Percentiles rank a stretch among this genome's conserved stretches.
Conservation (phyloP, 2,797 vertebrate genomes). For the Prionace glauca region DNA sequence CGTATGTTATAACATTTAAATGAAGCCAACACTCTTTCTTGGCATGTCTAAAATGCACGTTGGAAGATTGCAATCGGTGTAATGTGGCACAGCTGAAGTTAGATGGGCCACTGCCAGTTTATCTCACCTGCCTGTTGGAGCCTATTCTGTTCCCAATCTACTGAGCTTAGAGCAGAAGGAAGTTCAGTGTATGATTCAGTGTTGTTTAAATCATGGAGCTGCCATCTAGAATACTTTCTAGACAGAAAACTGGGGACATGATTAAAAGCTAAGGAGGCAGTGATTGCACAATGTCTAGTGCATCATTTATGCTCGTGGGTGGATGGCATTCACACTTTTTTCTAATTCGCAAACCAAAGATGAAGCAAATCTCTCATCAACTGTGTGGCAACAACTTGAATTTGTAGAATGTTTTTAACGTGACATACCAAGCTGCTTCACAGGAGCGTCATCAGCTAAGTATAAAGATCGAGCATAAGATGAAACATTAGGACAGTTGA, state of each 20-base stretch:
- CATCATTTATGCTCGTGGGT: background rate
- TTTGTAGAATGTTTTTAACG: background rate
- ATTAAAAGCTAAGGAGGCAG: background rate
- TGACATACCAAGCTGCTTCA: background rate
- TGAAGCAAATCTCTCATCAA: background rate
- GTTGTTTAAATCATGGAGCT: background rate
- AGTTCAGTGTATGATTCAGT: background rate
- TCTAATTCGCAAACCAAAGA: background rate
- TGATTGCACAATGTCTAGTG: background rate
- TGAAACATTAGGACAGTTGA: background rate
- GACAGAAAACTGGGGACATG: background rate
- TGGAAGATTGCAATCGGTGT: background rate
- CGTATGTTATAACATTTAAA: background rate
- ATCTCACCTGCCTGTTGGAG: background rate
- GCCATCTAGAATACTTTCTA: background rate
- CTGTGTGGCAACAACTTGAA: background rate
- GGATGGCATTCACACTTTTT: background rate
- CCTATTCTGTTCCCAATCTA: background rate
- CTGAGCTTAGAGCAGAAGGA: background rate
- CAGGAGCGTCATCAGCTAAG: background rate
- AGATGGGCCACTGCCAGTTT: background rate
- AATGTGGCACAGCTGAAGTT: background rate
- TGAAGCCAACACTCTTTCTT: background rate
- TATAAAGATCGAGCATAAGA: background rate
- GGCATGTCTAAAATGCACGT: background rate